These are phyloP conservation scores for Gasterosteus aculeatus DNA, from an alignment of 2,113 vertebrate genomes.

Conservation along the genomic window DNA sequence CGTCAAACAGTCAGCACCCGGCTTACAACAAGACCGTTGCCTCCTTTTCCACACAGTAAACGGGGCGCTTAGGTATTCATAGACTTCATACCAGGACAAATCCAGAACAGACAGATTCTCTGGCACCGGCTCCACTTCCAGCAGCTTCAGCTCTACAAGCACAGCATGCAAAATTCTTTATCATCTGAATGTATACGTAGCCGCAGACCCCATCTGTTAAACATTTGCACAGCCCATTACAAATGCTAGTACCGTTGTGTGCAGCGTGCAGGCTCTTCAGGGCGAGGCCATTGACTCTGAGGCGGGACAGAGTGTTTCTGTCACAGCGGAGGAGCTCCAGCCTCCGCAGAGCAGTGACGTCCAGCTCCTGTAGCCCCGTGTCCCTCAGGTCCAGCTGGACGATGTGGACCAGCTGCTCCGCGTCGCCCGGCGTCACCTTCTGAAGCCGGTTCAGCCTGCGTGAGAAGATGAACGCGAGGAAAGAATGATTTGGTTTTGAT, in stretches of 20 bases:
- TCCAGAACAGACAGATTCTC: conserved; percentile 89
- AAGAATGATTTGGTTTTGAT: not conserved
- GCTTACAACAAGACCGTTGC: not conserved
- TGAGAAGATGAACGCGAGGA: not conserved
- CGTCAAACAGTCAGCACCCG: conserved; percentile 18
- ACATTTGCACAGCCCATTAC: not conserved
- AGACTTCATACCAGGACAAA: conserved; percentile 88
- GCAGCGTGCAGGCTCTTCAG: conserved; percentile 90
- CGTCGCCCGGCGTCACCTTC: conserved; percentile 73
- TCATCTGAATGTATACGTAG: not conserved
- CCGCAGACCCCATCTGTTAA: not conserved
- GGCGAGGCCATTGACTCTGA: conserved; percentile 86
- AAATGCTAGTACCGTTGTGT: conserved; percentile 85
- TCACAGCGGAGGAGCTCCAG: conserved; percentile 96
- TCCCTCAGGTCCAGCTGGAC: conserved; percentile 93
- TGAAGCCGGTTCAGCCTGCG: conserved; percentile 89
- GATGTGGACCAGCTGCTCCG: conserved; percentile 88
- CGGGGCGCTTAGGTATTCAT: conserved; percentile 9
- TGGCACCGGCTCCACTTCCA: conserved; percentile 91
- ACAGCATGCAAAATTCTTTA: conserved; percentile 4
- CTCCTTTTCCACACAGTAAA: not conserved
- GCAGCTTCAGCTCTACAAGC: conserved; percentile 86
- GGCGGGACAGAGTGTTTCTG: conserved; percentile 85
- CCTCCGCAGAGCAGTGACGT: conserved; percentile 85
- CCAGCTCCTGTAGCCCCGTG: conserved; percentile 87